Evolutionary conservation across 2,888 invertebrate genomes (phyloP).

Genomic region (Metellina segmentata): DNA sequence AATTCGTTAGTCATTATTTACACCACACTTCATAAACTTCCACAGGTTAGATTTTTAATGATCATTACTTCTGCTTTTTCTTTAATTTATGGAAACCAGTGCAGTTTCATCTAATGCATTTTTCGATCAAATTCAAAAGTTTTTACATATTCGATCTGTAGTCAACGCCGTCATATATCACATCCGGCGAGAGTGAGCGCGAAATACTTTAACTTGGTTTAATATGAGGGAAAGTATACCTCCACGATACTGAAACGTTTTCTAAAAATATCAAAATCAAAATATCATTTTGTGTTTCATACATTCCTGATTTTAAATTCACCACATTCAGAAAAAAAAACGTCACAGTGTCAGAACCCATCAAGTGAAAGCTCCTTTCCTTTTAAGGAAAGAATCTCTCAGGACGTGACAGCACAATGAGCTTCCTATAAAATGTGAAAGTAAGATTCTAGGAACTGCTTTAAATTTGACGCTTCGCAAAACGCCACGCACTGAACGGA

Average conservation of each 20-base stretch:
- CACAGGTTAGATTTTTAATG: too few relatives aligned
- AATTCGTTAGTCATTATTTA: too few relatives aligned
- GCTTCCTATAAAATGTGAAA: background rate
- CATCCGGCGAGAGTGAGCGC: background rate
- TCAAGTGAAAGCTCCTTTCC: background rate
- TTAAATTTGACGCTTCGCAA: background rate
- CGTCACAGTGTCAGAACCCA: background rate
- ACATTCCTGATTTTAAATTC: background rate
- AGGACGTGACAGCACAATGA: background rate
- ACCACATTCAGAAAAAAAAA: background rate
- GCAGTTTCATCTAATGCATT: too few relatives aligned
- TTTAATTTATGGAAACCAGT: too few relatives aligned
- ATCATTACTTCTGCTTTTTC: too few relatives aligned
- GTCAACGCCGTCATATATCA: background rate
- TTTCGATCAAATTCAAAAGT: too few relatives aligned
- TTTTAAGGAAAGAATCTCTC: background rate
- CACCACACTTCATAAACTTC: too few relatives aligned
- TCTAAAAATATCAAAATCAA: background rate
- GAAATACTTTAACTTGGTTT: background rate
- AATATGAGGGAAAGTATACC: background rate
- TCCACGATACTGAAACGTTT: background rate
- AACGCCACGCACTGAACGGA: background rate
- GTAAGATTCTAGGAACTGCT: constrained; percentile 1
- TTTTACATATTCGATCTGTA: background rate
- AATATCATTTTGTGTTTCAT: constrained; percentile 1